Evolutionary conservation across 2,797 vertebrate species (phyloP), one percentile per base, ranked within the genome.

Genomic region (Catostomus latipinnis): DNA sequence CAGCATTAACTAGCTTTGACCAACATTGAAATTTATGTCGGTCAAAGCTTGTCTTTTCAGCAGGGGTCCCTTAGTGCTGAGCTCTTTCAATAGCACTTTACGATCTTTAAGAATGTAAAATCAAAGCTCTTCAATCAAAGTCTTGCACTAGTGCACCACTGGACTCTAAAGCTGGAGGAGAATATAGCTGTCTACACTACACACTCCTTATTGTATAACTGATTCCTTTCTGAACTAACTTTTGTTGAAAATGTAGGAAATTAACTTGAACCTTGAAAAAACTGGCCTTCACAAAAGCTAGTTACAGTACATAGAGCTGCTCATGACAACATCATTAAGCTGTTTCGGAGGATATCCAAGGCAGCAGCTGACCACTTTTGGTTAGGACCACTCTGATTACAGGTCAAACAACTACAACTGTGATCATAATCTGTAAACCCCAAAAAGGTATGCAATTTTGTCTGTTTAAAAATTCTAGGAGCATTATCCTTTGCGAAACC

Each of bases 121-220:
- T 72, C 69, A 48, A 62, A 50, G 60, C 70, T 46, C 13, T 65
- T 57, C 50, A 80, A 66, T 52, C 43, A 60, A 57, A 73, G 43
- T 76, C 74, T 65, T 72, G 69, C 77, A 79, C 53, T 52, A 60
- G 70, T 73, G 78, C 53, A 58, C 13, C 70, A 60, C 70, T 67
- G 53, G 52, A 58, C 70, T 80, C 70, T 72, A 57, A 58, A 71
- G 13, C 14, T 11, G 11, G 11, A 11, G 48, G 76, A 80, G 52
- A 73, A 54, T 56, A n/a, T 1, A 53, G 10, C 16, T 45, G 60
- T 34, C 10, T 48, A 11, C 49, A 52, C 60, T 71, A 45, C 22
- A 18, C 50, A 56, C 58, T 58, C 18, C 52, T 67, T 68, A 46
- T 65, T 53, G 49, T 74, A 34, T 34, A 34, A 34, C 34, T 53